Evolutionary conservation across 2,888 invertebrate genomes (phyloP), one percentile per base, ranked within the genome.

Genomic region (Teleogryllus oceanicus): DNA sequence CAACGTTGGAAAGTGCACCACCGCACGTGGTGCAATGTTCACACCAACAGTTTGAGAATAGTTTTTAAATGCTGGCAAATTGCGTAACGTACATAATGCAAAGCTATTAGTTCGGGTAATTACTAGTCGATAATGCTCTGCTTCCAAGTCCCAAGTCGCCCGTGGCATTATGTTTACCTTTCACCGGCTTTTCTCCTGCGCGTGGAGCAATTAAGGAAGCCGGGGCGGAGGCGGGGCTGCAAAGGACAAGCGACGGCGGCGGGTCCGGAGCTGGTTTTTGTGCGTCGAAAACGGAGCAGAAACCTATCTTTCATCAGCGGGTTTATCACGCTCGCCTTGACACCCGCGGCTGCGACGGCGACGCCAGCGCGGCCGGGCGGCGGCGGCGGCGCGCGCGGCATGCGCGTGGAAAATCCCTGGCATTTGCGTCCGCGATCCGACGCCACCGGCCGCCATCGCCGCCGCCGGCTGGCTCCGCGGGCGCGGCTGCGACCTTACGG

Each of bases 291-390:
- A 62, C 62, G 62, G 62, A 62, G 62, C 62, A 62, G 62, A 62
- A 62, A 62, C 62, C 16, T 62, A 62, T 62, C 13, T 62, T 62
- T 62, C 62, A 62, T 62, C 62, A 62, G 62, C 62, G 62, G 37
- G 62, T 62, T 62, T 62, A 62, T 62, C 62, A n/a, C n/a, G 62
- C 62, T 62, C 62, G 62, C 62, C 62, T 62, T 62, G 62, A 62
- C 62, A 62, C 62, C 62, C 62, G 62, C 62, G 62, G 16, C 62
- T 0, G 16, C 13, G 16, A 21, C 24, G 24, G 62, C 62, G 37
- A 37, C 37, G 62, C 4, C 62, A 62, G 62, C 62, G 13, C n/a
- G 62, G n/a, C 62, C n/a, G 62, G 16, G 62, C n/a, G 62, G 16
- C 62, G 16, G 62, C n/a, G 62, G 16, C 62, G 13, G 16, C 16